Base-by-base conservation (phyloP, 2,113 vertebrate species). In the Eurystomus gularis region DNA sequence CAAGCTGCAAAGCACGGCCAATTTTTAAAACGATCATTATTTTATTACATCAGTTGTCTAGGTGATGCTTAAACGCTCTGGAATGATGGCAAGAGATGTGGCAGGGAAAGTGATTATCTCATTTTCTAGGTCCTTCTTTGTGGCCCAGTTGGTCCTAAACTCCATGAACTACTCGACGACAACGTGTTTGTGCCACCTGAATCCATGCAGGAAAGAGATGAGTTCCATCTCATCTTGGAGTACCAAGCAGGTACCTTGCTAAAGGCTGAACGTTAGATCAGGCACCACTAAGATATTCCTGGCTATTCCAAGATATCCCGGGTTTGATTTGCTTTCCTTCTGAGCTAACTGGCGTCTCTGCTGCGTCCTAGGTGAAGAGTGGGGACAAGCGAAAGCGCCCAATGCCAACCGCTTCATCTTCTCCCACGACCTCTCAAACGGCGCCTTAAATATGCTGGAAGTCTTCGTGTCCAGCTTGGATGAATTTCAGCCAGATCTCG, bases 321-420 rank as follows among this genome's bases (percentile, higher is more conserved):
- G 33, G 37, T 29, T 44, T 58, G 54, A 35, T 57, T 48, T 46
- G 65, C 28, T 82, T 70, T 54, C 78, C 42, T 37, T 55, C 49
- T 18, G 52, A 19, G 17, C 29, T 40, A 61, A 69, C 16, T 37
- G 18, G 19, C 55, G 82, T 46, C 62, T 73, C 2, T 93, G 68
- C 61, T 35, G 58, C 60, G 6, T 23, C 10, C 58, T 66, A 99
- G 99, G 99, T 44, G 99, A 99, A 93, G 93, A 98, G 90, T 99
- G 99, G 99, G 99, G 98, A 57, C 96, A 90, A 4, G 97, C 97
- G 57, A 98, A 54, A 96, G 99, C 99, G 4, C 99, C 99, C 55
- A 97, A 98, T 48, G 99, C 99, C 87, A 99, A 99, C 98, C 99
- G 99, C 92, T 99, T 99, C 96, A 99, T 99, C 98, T 99, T 99